Percentiles rank a stretch among this genome's conserved stretches.
These are phyloP conservation scores for Melieria crassipennis DNA, from an alignment of 2,888 invertebrate species.

Conservation along the genomic window DNA sequence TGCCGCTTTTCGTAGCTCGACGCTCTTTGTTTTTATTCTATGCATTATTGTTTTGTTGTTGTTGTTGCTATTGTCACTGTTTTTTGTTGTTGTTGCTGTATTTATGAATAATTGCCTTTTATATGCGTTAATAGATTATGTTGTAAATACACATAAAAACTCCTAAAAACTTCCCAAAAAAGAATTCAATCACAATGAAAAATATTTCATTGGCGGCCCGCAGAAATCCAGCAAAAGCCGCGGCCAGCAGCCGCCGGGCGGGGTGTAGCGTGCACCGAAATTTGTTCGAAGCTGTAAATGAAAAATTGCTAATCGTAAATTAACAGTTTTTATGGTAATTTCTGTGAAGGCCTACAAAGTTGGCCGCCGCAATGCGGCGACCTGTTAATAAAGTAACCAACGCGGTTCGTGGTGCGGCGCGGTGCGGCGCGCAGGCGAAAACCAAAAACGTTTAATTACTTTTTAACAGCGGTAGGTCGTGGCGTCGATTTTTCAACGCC, in stretches of 20 bases:
- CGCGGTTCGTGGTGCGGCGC: too few species aligned
- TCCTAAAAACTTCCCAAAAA: conserved; percentile 25
- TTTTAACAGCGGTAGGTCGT: conserved; percentile 53
- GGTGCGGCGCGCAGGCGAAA: background rate
- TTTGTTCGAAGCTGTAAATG: conserved; percentile 45
- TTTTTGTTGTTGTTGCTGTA: conserved; percentile 29
- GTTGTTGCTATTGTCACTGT: conserved; percentile 6
- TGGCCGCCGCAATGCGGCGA: conserved; percentile 22
- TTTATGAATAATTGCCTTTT: conserved; percentile 54
- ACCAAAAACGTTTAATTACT: conserved; percentile 52
- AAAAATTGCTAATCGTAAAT: conserved; percentile 53
- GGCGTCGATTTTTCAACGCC: conserved; percentile 30
- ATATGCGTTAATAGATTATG: conserved; percentile 56
- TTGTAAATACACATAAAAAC: conserved; percentile 44
- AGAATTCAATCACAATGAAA: conserved; percentile 7
- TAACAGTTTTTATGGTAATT: conserved; percentile 49
- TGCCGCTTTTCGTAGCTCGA: conserved; percentile 1
- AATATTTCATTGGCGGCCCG: background rate
- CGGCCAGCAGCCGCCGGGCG: background rate
- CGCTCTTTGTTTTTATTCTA: background rate
- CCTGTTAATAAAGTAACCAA: background rate
- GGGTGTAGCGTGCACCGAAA: conserved; percentile 11
- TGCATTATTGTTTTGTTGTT: background rate
- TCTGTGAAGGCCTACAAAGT: conserved; percentile 33
- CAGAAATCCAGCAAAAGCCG: background rate